Evolutionary conservation across 2,888 invertebrate genomes (phyloP), one percentile per base, ranked within the genome.

Genomic region (Argyra leucocephala): DNA sequence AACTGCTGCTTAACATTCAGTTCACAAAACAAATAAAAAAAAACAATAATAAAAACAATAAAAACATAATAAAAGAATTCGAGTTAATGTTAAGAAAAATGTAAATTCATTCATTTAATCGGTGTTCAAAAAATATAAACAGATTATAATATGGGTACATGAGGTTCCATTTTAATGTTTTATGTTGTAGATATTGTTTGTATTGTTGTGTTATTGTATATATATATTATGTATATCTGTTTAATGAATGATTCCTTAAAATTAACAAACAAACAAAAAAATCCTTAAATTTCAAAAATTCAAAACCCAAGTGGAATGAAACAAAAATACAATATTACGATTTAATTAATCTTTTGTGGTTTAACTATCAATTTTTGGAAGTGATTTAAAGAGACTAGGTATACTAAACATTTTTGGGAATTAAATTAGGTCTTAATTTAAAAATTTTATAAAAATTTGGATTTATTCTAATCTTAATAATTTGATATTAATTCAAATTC

Each of bases 31-130:
- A 48, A 18, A 48, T 15, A 9, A 37, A 15, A 37, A 37, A 37
- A 37, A 37, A 37, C 5, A 37, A 2, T 12, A 12, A 37, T 10
- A 37, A 37, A 37, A 2, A 10, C 37, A 37, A 37, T 9, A 37
- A 37, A 37, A 15, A 37, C 37, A 48, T 18, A 48, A 48, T 2
- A 48, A 48, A 18, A 18, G 7, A 48, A 48, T 5, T 15, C 48
- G 18, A 31, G 48, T 15, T 48, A 48, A 18, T 15, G 18, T 31
- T 31, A 48, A 48, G 12, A 48, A 48, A 48, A 48, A 48, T 48
- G 48, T 48, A 48, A 48, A 48, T 48, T 48, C 48, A 48, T 48
- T 48, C 48, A 48, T 48, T 48, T 48, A 48, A 48, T 48, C 48
- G 48, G 5, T 48, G 2, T 48, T 18, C 48, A 9, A 12, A 48